A percentile compares a stretch with the other conserved stretches of the same genome.
These are phyloP conservation scores for Actinostola sp. DNA, from an alignment of 92 coral and sea anemone genomes.

Conservation along the genomic window DNA sequence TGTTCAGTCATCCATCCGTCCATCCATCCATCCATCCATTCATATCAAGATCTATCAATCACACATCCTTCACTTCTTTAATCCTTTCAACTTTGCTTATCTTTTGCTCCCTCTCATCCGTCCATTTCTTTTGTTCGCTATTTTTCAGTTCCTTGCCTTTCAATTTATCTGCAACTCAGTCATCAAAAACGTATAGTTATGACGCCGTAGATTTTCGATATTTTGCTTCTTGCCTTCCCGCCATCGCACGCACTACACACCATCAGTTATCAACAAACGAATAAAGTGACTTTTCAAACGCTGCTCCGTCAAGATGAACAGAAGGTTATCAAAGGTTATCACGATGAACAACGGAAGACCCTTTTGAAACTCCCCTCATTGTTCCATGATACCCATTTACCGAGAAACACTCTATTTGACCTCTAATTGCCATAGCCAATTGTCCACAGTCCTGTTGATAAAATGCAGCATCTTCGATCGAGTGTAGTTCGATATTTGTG, in stretches of 20 bases:
- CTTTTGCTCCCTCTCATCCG: no score
- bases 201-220: no score
- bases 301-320: neutral
- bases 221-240: neutral
- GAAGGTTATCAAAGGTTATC: conserved; percentile 24
- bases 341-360: neutral
- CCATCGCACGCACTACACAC: neutral
- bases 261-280: neutral
- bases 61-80: no score
- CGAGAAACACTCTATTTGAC: neutral
- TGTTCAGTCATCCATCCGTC: no score
- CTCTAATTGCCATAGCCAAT: conserved; percentile 6
- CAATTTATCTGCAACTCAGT: no score
- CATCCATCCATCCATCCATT: no score
- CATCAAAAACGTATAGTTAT: no score
- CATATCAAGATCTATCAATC: no score
- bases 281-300: neutral
- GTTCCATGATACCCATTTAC: neutral
- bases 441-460: neutral
- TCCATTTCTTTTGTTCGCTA: no score
- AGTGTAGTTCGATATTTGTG: neutral
- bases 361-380: neutral
- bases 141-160: no score
- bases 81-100: no score
- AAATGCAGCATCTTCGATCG: neutral